Conservation (phyloP, 35 echinoderm and acorn worm genomes). For the Lytechinus pictus region DNA sequence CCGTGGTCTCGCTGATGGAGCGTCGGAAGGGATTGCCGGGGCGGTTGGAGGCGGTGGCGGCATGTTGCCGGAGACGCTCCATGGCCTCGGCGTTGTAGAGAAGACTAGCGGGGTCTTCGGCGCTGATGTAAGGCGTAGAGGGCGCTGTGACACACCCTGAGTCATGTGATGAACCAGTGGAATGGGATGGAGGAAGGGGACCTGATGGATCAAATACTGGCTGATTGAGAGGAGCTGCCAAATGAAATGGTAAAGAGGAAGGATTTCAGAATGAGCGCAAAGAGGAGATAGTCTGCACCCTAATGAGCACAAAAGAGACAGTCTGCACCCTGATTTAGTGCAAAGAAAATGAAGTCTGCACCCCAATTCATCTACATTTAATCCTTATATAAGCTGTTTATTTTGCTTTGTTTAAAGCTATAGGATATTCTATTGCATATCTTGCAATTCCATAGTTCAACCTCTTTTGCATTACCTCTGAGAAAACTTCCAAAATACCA, state of each 20-base stretch:
- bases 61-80: constrained; percentile 8
- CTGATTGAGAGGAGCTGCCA: constrained; percentile 22
- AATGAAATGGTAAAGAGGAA: constrained; percentile 14
- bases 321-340: background rate
- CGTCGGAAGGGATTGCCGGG: constrained; percentile 81
- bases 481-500: background rate
- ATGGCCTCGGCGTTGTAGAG: constrained; percentile 74
- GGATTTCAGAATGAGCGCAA: background rate
- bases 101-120: constrained; percentile 60
- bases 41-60: constrained; percentile 29
- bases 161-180: constrained; percentile 33
- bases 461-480: background rate
- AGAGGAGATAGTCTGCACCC: background rate
- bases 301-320: background rate
- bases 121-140: background rate
- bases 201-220: background rate
- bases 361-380: too few relatives aligned
- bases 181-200: background rate
- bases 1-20: constrained; percentile 70
- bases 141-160: constrained; percentile 20
- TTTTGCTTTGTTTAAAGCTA: background rate
- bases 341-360: too few relatives aligned
- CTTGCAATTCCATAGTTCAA: background rate
- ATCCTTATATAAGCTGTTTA: background rate
- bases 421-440: background rate